A percentile compares a stretch with the other conserved stretches of the same genome.
These are phyloP conservation scores for Lepeophtheirus nordmannii DNA, from an alignment of 2,888 invertebrate species.

Conservation along the genomic window DNA sequence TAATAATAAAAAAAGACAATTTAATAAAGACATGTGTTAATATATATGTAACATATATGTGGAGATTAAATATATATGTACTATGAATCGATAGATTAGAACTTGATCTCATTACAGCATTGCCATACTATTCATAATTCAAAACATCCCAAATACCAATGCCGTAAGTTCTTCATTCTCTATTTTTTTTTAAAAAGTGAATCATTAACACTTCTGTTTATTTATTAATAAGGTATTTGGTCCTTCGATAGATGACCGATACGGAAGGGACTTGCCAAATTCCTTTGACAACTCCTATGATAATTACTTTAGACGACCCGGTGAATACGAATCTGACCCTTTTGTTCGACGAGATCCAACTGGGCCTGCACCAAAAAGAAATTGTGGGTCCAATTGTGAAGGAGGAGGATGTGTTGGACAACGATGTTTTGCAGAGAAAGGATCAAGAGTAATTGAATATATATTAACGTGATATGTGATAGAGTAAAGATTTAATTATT, in stretches of 20 bases:
- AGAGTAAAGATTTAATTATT: background rate
- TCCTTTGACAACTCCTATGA: background rate
- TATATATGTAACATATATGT: no score
- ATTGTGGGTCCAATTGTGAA: background rate
- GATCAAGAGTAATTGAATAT: conserved; percentile 47
- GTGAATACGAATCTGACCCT: conserved; percentile 3
- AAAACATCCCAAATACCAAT: background rate
- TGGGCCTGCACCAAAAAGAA: no score
- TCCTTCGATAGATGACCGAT: conserved; percentile 4
- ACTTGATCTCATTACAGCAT: no score
- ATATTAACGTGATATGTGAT: conserved; percentile 1
- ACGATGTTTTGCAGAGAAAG: conserved; percentile 70
- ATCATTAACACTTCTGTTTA: background rate
- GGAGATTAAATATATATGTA: background rate
- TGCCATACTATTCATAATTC: background rate
- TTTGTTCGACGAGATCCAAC: background rate
- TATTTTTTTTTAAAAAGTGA: background rate
- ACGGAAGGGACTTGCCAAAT: conserved; percentile 17
- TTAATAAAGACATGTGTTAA: no score
- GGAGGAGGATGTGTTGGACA: conserved; percentile 39
- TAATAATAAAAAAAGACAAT: no score
- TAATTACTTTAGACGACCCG: conserved; percentile 3
- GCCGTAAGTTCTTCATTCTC: background rate
- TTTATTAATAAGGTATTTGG: conserved; percentile 11
- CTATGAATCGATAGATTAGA: background rate